Base-by-base conservation (phyloP, 2,888 invertebrate genomes). In the Eretmocerus hayati region DNA sequence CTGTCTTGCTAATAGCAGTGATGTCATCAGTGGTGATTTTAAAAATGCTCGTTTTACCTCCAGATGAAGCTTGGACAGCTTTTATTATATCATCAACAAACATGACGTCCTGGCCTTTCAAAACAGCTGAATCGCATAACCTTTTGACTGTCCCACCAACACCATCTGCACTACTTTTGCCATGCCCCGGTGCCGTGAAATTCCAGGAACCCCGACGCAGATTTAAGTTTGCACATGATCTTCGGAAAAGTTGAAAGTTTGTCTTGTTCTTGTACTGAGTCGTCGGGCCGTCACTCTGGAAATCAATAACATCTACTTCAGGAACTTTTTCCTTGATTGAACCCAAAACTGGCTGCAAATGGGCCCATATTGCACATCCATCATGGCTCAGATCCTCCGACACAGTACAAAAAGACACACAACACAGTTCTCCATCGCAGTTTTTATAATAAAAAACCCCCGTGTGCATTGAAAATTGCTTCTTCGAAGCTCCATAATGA, bases 121-220 rank as follows among this genome's bases (percentile, higher is more conserved):
- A 16, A 19, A 53, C 49, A 4, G 32, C 23, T 15, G 42, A 31
- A 44, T 53, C 44, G 30, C 50, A 53, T 30, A 53, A 32, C 11
- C 20, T 6, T 44, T 53, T 53, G 18, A 50, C 35, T 11, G 23
- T 37, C 2, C 44, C 46, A 18, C 47, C 41, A 20, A 42, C 35
- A 11, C 41, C 46, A 42, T 47, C 45, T 4, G 48, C 47, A 18
- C 16, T 11, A 38, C 47, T 50, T 52, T 52, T 54, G 5, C 48
- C 48, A 21, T 54, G 54, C n/a, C 50, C 50, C 5, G 50, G 21
- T 13, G 52, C 26, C n/a, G 48, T 41, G 32, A 42, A 52, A 38
- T 52, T 55, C 43, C 44, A 52, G 3, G 52, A 32, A 26, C 48
- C 41, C 16, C 20, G 11, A 6, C 39, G 2, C 1, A 50, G 39